Evolutionary conservation across 2,113 vertebrate genomes (phyloP).

Genomic region (human (Homo sapiens)): GRCh38 chr9:104397001-104397500

Average conservation of each 20-base stretch:
- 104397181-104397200: slow-evolving; percentile 23
- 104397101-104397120: neutral
- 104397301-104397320: neutral
- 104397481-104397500: neutral
- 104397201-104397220: neutral
- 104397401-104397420: neutral
- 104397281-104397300: neutral
- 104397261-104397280: neutral
- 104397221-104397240: neutral
- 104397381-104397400: neutral
- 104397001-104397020: neutral
- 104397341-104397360: neutral
- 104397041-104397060: neutral
- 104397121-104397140: neutral
- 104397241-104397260: neutral
- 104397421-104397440: neutral
- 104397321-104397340: slow-evolving; percentile 2
- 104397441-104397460: neutral
- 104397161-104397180: neutral
- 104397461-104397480: neutral
- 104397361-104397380: neutral
- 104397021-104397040: neutral
- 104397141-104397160: neutral
- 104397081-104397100: neutral
- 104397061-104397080: neutral